Evolutionary conservation across 2,797 vertebrate genomes (phyloP), one percentile per base, ranked within the genome.

Genomic region (Helostoma temminkii): DNA sequence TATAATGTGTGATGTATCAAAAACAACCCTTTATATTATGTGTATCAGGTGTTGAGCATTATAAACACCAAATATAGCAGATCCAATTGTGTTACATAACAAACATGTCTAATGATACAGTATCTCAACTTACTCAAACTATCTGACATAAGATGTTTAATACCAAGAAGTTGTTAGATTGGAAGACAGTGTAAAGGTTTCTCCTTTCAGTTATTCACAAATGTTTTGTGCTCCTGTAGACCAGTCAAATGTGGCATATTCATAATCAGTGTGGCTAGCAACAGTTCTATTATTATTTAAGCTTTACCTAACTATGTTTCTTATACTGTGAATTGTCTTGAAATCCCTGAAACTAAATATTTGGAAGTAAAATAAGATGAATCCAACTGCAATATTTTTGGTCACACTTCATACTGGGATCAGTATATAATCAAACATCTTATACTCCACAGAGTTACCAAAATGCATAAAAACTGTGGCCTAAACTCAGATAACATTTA

Each of bases 1-100:
- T 6, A 12, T 37, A 2, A 25, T 24, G 28, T 70, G 60, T 76
- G 45, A 67, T 81, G 30, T 62, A 36, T 59, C 28, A 45, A 34
- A 34, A 12, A 34, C 32, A 34, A 34, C 32, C 32, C 11, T 3
- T 12, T 34, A 34, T 53, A 15, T 18, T 70, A 34, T 12, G 11
- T 12, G 32, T 34, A 15, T 37, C 11, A 36, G 6, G 5, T 39
- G 36, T 30, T 59, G 9, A 61, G 14, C 21, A 48, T 18, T 8
- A 9, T 3, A 8, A 47, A 64, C 25, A 53, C 16, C 2, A 26
- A 19, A 28, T 32, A 26, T 2, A 1, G 16, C 21, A 34, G 3
- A 25, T 15, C 41, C 0, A 28, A 12, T 66, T 28, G 45, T 28
- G n/a, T 30, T 22, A 47, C 52, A 24, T 6, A 18, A 14, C 21